Base-by-base conservation (phyloP, 2,888 invertebrate genomes). In the Stegana nigrithorax region DNA sequence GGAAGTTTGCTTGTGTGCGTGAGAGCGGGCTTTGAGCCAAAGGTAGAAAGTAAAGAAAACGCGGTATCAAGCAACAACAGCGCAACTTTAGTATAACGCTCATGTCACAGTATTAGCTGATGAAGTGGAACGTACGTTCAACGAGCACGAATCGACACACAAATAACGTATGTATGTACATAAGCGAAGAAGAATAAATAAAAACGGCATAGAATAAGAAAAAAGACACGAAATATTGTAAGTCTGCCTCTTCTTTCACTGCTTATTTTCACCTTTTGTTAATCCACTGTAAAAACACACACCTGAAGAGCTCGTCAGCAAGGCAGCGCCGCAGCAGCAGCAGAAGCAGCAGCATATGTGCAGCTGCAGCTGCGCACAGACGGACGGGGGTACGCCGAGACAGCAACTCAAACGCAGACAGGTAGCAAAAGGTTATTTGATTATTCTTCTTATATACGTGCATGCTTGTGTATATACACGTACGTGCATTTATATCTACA, bases 371-470 rank as follows among this genome's bases (percentile, higher is more conserved):
- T 76, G 74, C 75, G 67, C 63, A 45, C 60, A 59, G 65, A 62
- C 14, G 12, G 2, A 39, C n/a, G 39, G 17, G 14, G 12, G 36
- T 5, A 6, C 36, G 14, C 36, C 4, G 10, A 6, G 29, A 29
- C 29, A 10, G 14, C 36, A 47, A 25, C 47, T 47, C 25, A 23
- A 47, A 47, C 47, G 10, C 32, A 21, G 60, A 72, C 72, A 72
- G 72, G 72, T 72, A 72, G 69, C 74, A 66, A 76, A 73, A 72
- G 73, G 75, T 75, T 75, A 73, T 76, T 76, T 76, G 79, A 78
- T 76, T 78, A 76, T 71, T 74, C 70, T 69, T 71, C n/a, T n/a
- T n/a, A n/a, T n/a, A n/a, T n/a, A n/a, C n/a, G n/a, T n/a, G n/a
- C n/a, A n/a, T n/a, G n/a, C n/a, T n/a, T n/a, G n/a, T n/a, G n/a